phyloP scores from a whole-genome alignment of 2,113 vertebrate genomes.

The Mirza zaza region DNA sequence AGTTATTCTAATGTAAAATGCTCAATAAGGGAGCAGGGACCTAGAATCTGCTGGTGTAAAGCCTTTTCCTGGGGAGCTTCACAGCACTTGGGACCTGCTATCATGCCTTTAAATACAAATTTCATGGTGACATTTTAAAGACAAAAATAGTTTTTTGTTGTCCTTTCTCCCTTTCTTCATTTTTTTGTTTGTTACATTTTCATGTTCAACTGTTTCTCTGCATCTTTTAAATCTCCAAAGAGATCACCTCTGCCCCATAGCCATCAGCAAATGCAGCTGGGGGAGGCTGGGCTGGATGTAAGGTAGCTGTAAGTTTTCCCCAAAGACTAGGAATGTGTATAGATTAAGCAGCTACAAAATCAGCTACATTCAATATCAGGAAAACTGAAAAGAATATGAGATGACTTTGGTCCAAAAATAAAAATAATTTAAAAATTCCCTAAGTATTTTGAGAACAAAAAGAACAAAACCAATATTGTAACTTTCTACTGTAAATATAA shows the following conservation, averaged over 20 bases:
- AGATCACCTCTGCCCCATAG: constrained; percentile 57
- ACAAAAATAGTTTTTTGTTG: constrained; percentile 71
- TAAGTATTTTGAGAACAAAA: constrained; percentile 40
- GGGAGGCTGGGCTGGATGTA: not conserved
- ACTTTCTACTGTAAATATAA: not conserved
- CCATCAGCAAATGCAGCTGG: constrained; percentile 59
- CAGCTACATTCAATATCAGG: constrained; percentile 17
- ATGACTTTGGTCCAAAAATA: constrained; percentile 58
- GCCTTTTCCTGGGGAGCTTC: constrained; percentile 15
- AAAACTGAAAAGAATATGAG: constrained; percentile 28
- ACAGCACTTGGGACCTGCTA: not conserved
- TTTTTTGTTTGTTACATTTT: constrained; percentile 70
- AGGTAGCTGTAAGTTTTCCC: constrained; percentile 30
- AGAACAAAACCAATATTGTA: not conserved
- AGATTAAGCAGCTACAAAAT: constrained; percentile 52
- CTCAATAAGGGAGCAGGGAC: rapidly evolving
- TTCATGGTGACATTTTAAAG: constrained; percentile 68
- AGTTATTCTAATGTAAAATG: not conserved
- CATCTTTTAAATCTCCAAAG: constrained; percentile 69
- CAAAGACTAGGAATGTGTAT: constrained; percentile 19
- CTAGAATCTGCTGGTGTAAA: not conserved
- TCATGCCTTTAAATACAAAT: constrained; percentile 59
- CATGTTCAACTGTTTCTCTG: constrained; percentile 64
- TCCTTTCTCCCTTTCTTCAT: constrained; percentile 55
- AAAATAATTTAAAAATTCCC: constrained; percentile 23